Evolutionary conservation across 2,113 vertebrate species (phyloP).

Genomic region (Typhlomys cinereus): DNA sequence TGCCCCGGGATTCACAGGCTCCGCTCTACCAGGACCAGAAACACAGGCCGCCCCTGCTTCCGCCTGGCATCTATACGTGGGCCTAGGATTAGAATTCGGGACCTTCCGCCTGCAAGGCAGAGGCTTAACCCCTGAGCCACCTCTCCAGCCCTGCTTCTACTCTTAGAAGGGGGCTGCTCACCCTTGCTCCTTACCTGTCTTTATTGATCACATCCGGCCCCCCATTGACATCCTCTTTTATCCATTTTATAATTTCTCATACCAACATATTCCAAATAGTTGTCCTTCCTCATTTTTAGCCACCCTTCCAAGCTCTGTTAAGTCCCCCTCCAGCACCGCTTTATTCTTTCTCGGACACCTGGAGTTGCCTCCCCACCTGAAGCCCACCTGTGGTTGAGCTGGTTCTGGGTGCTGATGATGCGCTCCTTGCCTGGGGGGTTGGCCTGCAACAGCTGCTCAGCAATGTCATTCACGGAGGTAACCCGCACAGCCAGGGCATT

Average conservation of each 20-base stretch:
- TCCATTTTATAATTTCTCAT: neutral
- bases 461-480: conserved; percentile 90
- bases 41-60: too few relatives aligned
- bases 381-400: conserved; percentile 87
- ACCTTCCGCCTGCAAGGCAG: too few relatives aligned
- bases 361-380: neutral
- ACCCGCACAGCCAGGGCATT: conserved; percentile 90
- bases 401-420: conserved; percentile 89
- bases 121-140: too few relatives aligned
- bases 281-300: neutral
- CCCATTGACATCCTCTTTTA: too few relatives aligned
- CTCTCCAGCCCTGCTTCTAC: neutral
- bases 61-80: too few relatives aligned
- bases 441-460: conserved; percentile 88
- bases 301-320: rapidly evolving
- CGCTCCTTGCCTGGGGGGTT: conserved; percentile 90
- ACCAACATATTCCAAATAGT: too few relatives aligned
- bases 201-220: too few relatives aligned
- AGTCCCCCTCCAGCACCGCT: neutral
- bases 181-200: neutral
- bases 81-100: too few relatives aligned
- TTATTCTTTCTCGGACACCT: neutral
- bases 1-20: too few relatives aligned
- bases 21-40: too few relatives aligned
- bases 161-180: too few relatives aligned